Evolutionary conservation across 2,888 invertebrate genomes (phyloP), one percentile per base, ranked within the genome.

Genomic region (Trilocha varians): DNA sequence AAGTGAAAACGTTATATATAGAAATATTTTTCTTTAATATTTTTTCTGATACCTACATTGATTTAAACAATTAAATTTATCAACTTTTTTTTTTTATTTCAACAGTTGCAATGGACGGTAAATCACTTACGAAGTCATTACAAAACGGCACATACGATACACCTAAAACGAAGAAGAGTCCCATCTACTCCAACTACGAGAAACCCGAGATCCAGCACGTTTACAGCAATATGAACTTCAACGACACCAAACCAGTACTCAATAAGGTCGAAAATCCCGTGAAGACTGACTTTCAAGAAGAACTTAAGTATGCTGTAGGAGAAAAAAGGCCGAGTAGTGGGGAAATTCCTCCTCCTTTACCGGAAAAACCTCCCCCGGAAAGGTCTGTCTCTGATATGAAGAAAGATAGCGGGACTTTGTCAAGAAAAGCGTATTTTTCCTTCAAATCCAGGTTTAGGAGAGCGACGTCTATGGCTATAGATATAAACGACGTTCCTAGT

Each of bases 361-460:
- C 80, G 0, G 82, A 80, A 0, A 80, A 78, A 36, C 61, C 59
- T 4, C 65, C 67, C 0, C 59, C 57, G 25, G 39, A 83, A 36
- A 79, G 79, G 33, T 78, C 83, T 0, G 72, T 75, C 0, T 70
- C 62, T 46, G 78, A 78, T 8, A 61, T 52, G n/a, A 84, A 82
- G 50, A 80, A 80, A 44, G 79, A 78, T 32, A 75, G 70, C 41
- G 79, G 77, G 0, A 80, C 85, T 0, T 47, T 85, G 33, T 85
- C 85, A 0, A 67, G 84, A 49, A 78, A 82, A 44, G 73, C 85
- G 18, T 87, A 87, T 52, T 87, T 88, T 52, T 87, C 88, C 1
- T 87, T 91, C 55, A 89, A 89, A 54, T 89, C 89, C 0, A 87
- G 90, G 47, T 88, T 91, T 56, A 80, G 90, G 37, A 78, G 91